Percentiles rank a stretch among this genome's conserved stretches.
phyloP scores from a whole-genome alignment of 2,113 vertebrate species.

The Gallinago undulata region DNA sequence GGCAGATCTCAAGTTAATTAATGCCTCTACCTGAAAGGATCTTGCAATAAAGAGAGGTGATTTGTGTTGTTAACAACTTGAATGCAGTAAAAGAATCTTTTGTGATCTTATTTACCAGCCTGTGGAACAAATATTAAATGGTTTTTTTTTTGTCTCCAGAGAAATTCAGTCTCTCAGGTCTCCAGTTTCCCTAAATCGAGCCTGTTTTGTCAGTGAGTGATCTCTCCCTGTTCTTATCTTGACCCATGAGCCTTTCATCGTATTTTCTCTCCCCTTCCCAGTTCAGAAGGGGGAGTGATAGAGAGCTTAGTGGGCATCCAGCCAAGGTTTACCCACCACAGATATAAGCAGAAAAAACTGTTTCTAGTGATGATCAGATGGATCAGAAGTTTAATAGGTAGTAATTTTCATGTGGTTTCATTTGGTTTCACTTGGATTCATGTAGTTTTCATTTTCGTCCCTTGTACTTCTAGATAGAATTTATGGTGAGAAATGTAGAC shows the following conservation, averaged over 20 bases:
- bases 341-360: neutral
- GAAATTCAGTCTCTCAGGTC: neutral
- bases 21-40: neutral
- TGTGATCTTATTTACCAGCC: neutral
- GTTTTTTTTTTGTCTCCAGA: neutral
- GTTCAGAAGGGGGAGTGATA: neutral
- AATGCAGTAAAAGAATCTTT: neutral
- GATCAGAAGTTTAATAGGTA: neutral
- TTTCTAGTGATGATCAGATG: neutral
- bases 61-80: neutral
- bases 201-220: neutral
- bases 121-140: neutral
- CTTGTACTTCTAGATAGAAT: neutral
- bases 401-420: neutral
- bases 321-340: neutral
- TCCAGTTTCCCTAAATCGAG: neutral
- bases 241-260: accelerated
- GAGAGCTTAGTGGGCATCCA: neutral
- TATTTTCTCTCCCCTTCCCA: neutral
- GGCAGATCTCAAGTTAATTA: neutral
- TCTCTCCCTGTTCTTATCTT: neutral
- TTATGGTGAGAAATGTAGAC: neutral
- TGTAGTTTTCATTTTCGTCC: neutral
- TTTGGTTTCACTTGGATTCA: neutral
- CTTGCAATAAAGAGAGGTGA: neutral